Evolutionary conservation across 2,888 invertebrate genomes (phyloP).

Genomic region (Macrosoma leucophasiata): DNA sequence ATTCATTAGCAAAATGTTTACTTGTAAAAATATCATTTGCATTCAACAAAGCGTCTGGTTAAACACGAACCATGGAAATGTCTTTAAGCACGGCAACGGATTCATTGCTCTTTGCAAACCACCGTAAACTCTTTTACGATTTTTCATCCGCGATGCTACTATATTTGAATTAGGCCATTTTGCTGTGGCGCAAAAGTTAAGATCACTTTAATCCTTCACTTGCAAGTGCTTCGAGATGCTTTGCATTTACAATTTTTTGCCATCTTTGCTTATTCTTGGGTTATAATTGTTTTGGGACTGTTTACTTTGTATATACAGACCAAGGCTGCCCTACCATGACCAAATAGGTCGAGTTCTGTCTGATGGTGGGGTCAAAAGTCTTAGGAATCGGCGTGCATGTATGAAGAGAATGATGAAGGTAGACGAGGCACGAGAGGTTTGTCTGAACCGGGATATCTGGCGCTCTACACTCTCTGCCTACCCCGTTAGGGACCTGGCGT

Average conservation of each 20-base stretch:
- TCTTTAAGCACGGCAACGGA: slow-evolving; percentile 27
- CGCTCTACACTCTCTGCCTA: too few relatives aligned
- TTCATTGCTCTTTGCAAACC: slow-evolving; percentile 37
- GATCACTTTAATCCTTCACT: slow-evolving; percentile 22
- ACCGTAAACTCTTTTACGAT: slow-evolving; percentile 49
- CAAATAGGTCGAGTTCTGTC: too few relatives aligned
- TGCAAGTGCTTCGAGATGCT: too few relatives aligned
- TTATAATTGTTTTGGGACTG: background rate
- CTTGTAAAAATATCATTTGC: slow-evolving; percentile 46
- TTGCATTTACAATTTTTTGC: slow-evolving; percentile 6
- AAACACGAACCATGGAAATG: slow-evolving; percentile 46
- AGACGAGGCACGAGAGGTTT: too few relatives aligned
- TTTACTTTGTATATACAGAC: background rate
- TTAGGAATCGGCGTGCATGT: too few relatives aligned
- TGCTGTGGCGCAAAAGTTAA: slow-evolving; percentile 32
- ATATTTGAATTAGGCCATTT: slow-evolving; percentile 38
- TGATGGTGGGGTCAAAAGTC: too few relatives aligned
- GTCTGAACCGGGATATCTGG: too few relatives aligned
- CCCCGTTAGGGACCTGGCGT: too few relatives aligned
- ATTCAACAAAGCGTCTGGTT: slow-evolving; percentile 38
- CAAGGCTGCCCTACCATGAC: background rate
- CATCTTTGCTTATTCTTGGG: background rate
- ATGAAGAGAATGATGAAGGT: too few relatives aligned
- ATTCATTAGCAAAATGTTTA: too few relatives aligned
- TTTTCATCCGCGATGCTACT: slow-evolving; percentile 40